Evolutionary conservation across 2,888 invertebrate genomes (phyloP), one percentile per base, ranked within the genome.

Genomic region (Pandemis cinnamomeana): DNA sequence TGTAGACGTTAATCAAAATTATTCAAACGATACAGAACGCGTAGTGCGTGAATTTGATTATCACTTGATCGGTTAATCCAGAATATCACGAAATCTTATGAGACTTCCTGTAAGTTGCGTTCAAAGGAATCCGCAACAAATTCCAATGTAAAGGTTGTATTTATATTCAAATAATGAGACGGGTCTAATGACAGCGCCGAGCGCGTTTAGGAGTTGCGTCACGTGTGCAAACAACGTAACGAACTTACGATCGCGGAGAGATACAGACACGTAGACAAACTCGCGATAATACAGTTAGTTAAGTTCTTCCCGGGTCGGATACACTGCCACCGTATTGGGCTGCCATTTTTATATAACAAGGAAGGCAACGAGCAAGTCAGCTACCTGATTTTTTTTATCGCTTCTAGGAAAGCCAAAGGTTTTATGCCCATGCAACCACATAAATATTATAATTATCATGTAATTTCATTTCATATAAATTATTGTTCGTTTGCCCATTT

Each of bases 151-250:
- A n/a, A n/a, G 51, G 36, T 36, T 36, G 0, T 51, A 68, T 55
- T 20, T 44, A 15, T 44, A 55, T 27, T 58, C 58, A 44, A 68
- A 68, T 64, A 64, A 53, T 58, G n/a, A 7, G 58, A 58, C 42
- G 36, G 48, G 15, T 42, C 7, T 61, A 61, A 69, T 69, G 68
- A 48, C 60, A 60, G 36, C 68, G 11, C 42, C 60, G 67, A 15
- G 36, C 41, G 36, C 67, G 41, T 67, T 63, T 68, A 46, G 36
- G 46, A 72, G 62, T 72, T 48, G 4, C 36, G 63, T 53, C 72
- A 72, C 72, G 72, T 68, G 55, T 55, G 68, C 44, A 72, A 72
- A 72, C 72, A 68, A 72, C 62, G 55, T 72, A 72, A 72, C 68
- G 67, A 72, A 68, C 62, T 72, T 72, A 55, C 55, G 63, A 48